Percentiles rank a stretch among this genome's conserved stretches.
Conservation (phyloP, 53 echinoderm and acorn worm species). For the Henricia sp. region DNA sequence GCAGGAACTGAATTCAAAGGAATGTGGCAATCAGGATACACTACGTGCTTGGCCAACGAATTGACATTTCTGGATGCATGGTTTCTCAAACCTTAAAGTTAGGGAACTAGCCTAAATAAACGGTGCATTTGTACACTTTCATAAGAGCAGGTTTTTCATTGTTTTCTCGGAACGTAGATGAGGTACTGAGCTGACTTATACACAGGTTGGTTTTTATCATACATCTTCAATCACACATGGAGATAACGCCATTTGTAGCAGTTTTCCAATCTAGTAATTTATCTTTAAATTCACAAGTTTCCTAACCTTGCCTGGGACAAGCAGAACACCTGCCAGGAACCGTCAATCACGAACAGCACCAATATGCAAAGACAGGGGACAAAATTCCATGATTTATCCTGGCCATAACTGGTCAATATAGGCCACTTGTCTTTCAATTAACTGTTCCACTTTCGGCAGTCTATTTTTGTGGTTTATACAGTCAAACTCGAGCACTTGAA, state of each 20-base stretch:
- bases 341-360: constrained; percentile 25
- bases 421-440: constrained; percentile 63
- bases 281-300: too few species aligned
- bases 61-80: constrained; percentile 11
- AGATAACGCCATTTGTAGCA: too few species aligned
- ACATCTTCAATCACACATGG: too few species aligned
- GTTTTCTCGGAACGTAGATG: too few species aligned
- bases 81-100: too few species aligned
- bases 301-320: too few species aligned
- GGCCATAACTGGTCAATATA: constrained; percentile 56
- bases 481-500: constrained; percentile 17
- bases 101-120: too few species aligned
- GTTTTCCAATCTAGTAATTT: too few species aligned
- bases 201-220: too few species aligned
- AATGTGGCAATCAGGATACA: constrained; percentile 36
- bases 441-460: constrained; percentile 37
- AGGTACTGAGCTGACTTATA: too few species aligned
- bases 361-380: constrained; percentile 39
- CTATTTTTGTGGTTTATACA: background rate
- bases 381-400: constrained; percentile 55
- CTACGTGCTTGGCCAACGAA: constrained; percentile 36
- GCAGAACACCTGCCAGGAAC: constrained; percentile 31
- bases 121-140: too few species aligned
- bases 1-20: constrained; percentile 19
- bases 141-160: too few species aligned